Base-by-base conservation (phyloP, 1,140 invertebrate species). In the Lepidurus packardi region DNA sequence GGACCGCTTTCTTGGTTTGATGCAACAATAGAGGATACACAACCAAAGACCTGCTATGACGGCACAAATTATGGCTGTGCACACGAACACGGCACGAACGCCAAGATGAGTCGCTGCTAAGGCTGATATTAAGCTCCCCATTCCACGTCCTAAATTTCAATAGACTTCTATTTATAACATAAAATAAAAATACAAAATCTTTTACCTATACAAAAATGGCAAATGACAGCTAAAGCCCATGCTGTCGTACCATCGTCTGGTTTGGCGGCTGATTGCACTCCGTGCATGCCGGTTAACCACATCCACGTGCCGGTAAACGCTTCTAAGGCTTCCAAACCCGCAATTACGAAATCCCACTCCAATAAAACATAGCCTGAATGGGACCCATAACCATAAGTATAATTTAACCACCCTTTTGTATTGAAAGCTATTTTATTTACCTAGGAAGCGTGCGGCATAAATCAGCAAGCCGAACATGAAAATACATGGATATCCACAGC, bases 191-290 rank as follows among this genome's bases (percentile, higher is more conserved):
- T 11, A 2, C 75, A 10, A 76, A 42, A 44, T 44, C 25, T 47
- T 3, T 25, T 78, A 78, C 78, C 78, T 1, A 78, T n/a, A 42
- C 73, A 78, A 78, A 75, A 78, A 45, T 78, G 73, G 78, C 44
- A 78, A 47, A 78, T 11, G 41, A 78, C 34, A 41, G 75, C 41
- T 24, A 75, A 78, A n/a, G 78, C 78, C 78, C 78, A 78, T n/a
- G 73, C 65, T n/a, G 65, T 42, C 73, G 47, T 45, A 24, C 10
- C 73, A 43, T 44, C 75, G 42, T 78, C 41, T 16, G 21, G 24
- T 21, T 42, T 75, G 8, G 44, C 43, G 73, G 73, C 45, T 44
- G 44, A 21, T 13, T 21, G 41, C 13, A 78, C 75, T 16, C 34
- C 65, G n/a, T 11, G 21, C 24, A 47, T n/a, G n/a, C 73, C 78